Conservation (phyloP, 2,797 vertebrate species). For the Pseudochaenichthys georgianus region DNA sequence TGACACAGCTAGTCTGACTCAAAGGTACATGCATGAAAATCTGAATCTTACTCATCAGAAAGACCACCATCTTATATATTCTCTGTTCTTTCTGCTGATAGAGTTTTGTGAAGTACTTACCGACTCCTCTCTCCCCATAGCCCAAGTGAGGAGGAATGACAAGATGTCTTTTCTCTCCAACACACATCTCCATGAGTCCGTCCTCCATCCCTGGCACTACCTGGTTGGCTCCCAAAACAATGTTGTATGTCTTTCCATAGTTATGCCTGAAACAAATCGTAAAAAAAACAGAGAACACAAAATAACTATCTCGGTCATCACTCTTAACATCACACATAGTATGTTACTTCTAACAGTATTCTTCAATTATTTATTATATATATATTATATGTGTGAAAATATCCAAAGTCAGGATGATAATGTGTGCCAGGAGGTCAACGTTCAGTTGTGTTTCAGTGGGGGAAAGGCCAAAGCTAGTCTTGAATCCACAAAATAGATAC, state of each 20-base stretch:
- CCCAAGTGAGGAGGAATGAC: slow-evolving; percentile 95
- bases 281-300: background rate
- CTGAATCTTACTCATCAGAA: background rate
- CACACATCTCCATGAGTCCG: slow-evolving; percentile 95
- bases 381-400: background rate
- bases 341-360: background rate
- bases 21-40: background rate
- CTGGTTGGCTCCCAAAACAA: slow-evolving; percentile 94
- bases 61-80: background rate
- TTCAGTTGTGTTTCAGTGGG: too few species aligned
- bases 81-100: too few species aligned
- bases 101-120: slow-evolving; percentile 81
- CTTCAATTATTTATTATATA: too few species aligned
- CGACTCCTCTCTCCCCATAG: slow-evolving; percentile 95
- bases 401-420: background rate
- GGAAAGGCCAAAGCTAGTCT: too few species aligned
- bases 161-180: slow-evolving; percentile 91
- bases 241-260: slow-evolving; percentile 95
- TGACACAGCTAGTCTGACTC: background rate
- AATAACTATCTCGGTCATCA: background rate
- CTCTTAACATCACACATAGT: background rate
- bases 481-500: too few species aligned
- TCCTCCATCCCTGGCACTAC: slow-evolving; percentile 96
- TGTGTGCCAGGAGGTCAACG: too few species aligned
- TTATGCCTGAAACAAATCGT: slow-evolving; percentile 83